phyloP scores from a whole-genome alignment of 2,113 vertebrate genomes.

The Anser brachyrhynchus region DNA sequence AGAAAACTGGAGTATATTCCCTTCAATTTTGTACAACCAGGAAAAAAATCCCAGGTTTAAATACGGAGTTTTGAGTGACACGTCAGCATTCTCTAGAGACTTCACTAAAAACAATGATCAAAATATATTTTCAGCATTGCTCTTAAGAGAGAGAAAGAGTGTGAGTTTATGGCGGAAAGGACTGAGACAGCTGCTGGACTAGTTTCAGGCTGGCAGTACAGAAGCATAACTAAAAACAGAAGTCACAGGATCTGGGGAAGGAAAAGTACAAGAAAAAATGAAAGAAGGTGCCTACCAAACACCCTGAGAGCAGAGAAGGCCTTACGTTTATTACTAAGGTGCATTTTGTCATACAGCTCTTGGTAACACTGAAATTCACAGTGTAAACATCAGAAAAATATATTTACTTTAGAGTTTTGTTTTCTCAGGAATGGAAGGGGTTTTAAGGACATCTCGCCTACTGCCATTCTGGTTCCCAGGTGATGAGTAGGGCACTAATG shows the following conservation, averaged over 20 bases:
- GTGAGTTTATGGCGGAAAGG: not conserved
- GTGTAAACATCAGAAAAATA: not conserved
- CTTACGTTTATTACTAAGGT: not conserved
- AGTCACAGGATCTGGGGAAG: not conserved
- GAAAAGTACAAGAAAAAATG: not conserved
- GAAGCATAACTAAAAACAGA: slow-evolving; percentile 50
- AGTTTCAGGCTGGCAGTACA: slow-evolving; percentile 25
- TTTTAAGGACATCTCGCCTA: not conserved
- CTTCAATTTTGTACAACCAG: not conserved
- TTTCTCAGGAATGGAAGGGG: not conserved
- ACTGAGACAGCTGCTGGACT: slow-evolving; percentile 7
- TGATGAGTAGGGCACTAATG: not conserved
- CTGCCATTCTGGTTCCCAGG: not conserved
- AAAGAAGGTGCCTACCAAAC: slow-evolving; percentile 10
- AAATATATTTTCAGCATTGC: not conserved
- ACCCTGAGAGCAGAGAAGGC: not conserved
- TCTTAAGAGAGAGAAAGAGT: not conserved
- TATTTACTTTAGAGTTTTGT: not conserved
- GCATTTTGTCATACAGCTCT: not conserved
- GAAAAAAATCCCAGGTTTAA: not conserved
- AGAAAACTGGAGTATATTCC: not conserved
- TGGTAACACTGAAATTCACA: not conserved
- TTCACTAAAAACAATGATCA: not conserved
- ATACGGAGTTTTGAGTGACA: not conserved
- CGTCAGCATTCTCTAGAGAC: not conserved